Percentiles rank a stretch among this genome's conserved stretches.
These are phyloP conservation scores for Caenorhabditis afra DNA, from an alignment of 2,888 invertebrate genomes.

Conservation along the genomic window DNA sequence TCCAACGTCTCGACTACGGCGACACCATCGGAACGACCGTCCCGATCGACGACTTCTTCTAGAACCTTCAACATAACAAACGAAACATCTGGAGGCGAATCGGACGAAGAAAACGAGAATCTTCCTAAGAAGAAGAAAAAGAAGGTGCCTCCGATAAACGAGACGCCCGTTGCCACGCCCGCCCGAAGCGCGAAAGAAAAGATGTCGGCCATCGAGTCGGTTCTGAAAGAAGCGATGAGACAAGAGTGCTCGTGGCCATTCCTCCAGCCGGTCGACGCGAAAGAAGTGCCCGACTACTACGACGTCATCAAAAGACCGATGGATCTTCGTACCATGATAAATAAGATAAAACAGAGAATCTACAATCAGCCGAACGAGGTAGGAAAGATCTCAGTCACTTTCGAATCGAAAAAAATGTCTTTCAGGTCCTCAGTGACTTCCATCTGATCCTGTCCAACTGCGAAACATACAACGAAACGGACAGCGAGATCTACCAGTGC, in stretches of 20 bases:
- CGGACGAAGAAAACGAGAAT: slow-evolving; percentile 8
- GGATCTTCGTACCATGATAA: slow-evolving; percentile 91
- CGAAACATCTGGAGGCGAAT: background rate
- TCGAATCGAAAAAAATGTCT: too few relatives aligned
- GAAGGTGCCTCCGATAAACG: background rate
- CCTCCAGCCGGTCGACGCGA: slow-evolving; percentile 69
- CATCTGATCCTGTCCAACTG: slow-evolving; percentile 95
- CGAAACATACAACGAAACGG: slow-evolving; percentile 91
- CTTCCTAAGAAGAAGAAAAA: background rate
- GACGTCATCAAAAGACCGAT: slow-evolving; percentile 96
- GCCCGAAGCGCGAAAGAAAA: slow-evolving; percentile 47
- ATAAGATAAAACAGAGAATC: slow-evolving; percentile 68
- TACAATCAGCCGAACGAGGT: slow-evolving; percentile 66
- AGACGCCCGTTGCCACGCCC: background rate
- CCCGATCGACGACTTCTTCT: background rate
- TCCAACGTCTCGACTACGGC: slow-evolving; percentile 18
- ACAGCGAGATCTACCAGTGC: slow-evolving; percentile 88
- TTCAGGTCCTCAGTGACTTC: slow-evolving; percentile 20
- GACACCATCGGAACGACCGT: slow-evolving; percentile 13
- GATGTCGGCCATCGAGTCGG: slow-evolving; percentile 60
- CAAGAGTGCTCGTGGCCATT: slow-evolving; percentile 71
- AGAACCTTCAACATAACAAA: background rate
- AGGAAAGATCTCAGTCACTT: too few relatives aligned
- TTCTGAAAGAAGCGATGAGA: slow-evolving; percentile 68
- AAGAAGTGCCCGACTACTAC: slow-evolving; percentile 84